phyloP scores from a whole-genome alignment of 2,113 vertebrate genomes.

The Rhombomys opimus region DNA sequence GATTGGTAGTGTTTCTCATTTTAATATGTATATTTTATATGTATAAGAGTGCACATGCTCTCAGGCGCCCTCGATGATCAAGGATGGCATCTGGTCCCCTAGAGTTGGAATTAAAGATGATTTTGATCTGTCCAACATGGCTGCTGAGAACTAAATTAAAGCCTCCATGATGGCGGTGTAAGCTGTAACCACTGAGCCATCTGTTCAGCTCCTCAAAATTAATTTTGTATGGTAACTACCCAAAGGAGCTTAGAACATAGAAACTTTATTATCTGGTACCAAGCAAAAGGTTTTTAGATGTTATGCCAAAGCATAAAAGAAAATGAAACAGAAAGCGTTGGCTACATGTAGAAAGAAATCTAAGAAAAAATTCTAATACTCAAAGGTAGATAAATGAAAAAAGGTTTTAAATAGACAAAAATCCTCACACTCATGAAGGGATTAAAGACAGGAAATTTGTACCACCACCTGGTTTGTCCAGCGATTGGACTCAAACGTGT shows the following conservation, averaged over 20 bases:
- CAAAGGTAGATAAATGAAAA: not conserved
- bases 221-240: not conserved
- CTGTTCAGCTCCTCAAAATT: not conserved
- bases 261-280: not conserved
- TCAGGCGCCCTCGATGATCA: not conserved
- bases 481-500: too few relatives aligned
- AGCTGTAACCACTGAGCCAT: not conserved
- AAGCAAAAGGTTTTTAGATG: not conserved
- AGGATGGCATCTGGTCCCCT: not conserved
- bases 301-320: not conserved
- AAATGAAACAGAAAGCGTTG: not conserved
- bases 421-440: not conserved
- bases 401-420: not conserved
- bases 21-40: not conserved
- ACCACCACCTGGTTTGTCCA: too few relatives aligned
- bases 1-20: not conserved
- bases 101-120: not conserved
- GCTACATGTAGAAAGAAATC: not conserved
- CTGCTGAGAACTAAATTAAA: not conserved
- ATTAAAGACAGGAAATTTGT: not conserved
- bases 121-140: not conserved
- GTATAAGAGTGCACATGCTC: too few relatives aligned
- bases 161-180: not conserved
- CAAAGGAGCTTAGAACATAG: not conserved
- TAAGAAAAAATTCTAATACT: not conserved